A percentile compares a stretch with the other conserved stretches of the same genome.
Conservation (phyloP, 2,797 vertebrate genomes). For the Masticophis lateralis region DNA sequence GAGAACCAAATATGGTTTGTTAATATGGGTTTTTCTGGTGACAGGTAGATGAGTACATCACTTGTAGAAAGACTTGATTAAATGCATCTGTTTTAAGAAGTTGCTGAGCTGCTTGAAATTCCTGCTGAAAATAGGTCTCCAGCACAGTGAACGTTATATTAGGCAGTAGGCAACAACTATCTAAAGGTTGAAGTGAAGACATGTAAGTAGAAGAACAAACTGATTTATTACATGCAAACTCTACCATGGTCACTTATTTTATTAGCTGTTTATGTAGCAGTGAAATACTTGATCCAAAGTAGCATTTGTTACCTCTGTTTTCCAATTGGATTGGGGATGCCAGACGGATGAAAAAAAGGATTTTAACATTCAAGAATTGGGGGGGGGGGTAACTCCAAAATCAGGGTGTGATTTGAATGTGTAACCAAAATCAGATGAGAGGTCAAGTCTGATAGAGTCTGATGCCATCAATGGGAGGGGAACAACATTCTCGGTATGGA, state of each 20-base stretch:
- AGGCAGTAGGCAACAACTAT: neutral
- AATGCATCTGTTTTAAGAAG: neutral
- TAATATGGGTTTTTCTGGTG: neutral
- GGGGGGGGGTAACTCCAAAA: neutral
- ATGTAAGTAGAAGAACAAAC: neutral
- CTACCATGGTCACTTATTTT: neutral
- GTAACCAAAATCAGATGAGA: neutral
- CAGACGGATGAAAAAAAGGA: neutral
- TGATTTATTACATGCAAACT: neutral
- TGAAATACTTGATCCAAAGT: neutral
- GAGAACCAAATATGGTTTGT: neutral
- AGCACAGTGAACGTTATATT: neutral
- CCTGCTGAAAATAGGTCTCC: neutral
- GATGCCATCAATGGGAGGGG: neutral
- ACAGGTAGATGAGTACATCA: neutral
- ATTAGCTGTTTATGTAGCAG: neutral
- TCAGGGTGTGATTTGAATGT: neutral
- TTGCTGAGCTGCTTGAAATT: neutral
- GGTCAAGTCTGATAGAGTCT: neutral
- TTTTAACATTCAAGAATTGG: neutral
- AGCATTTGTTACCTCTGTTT: neutral
- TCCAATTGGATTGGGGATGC: neutral
- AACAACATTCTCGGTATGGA: neutral
- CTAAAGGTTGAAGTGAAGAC: neutral
- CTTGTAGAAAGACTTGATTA: neutral